Evolutionary conservation across 2,797 vertebrate genomes (phyloP), one percentile per base, ranked within the genome.

Genomic region (Lepus townsendii): DNA sequence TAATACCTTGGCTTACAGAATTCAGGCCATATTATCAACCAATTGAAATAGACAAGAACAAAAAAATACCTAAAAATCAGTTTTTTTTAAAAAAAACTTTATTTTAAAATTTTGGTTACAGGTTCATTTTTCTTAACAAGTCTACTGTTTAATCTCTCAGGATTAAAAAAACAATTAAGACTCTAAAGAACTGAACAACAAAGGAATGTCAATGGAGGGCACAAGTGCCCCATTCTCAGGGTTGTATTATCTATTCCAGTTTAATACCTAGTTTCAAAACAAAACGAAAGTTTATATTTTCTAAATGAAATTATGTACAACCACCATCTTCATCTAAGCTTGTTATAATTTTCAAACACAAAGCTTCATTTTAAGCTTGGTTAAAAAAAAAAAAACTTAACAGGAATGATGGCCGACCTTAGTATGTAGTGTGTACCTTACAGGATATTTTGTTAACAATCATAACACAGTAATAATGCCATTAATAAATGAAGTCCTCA

Each of bases 21-120:
- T 86, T 96, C 93, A 50, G 91, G 92, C 83, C 86, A 80, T 85
- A 92, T 76, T 83, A 88, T 88, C 84, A 96, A 97, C 94, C 96
- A 97, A 96, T 88, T 95, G 65, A 95, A 96, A 96, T 97, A 97
- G 96, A 97, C 97, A 97, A 97, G 95, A 97, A 97, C 96, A 97
- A 97, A 96, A 94, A 96, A 97, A 96, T 97, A 94, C 83, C 96
- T 96, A 97, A 97, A 97, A 97, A 95, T 97, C 96, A 93, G 90
- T 16, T 83, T 75, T 87, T 89, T 84, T 87, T 96, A 0, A 84
- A 97, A 95, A 97, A 97, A 96, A 95, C 97, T 97, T 97, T 97
- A 97, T 97, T 97, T 97, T 96, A 95, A 97, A 97, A 96, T 97
- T 97, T 96, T 95, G 93, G 87, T 97, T 97, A 97, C 97, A 97